phyloP scores from a whole-genome alignment of 1,140 invertebrate species.

The Cataglyphis hispanica region DNA sequence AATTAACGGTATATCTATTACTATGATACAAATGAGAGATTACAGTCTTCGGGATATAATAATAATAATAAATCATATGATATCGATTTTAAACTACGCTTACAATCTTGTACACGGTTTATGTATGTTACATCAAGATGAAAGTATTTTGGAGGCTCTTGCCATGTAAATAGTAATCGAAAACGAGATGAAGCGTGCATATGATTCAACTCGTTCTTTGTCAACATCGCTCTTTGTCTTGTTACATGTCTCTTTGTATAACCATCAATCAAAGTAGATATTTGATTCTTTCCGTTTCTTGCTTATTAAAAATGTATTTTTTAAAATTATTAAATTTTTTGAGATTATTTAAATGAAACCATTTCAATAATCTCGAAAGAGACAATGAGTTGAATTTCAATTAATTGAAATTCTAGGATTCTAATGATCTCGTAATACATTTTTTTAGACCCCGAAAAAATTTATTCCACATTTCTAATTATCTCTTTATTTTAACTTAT shows the following conservation, averaged over 20 bases:
- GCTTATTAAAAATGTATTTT: conserved; percentile 28
- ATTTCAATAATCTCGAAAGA: conserved; percentile 14
- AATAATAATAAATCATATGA: conserved; percentile 49
- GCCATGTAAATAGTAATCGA: conserved; percentile 31
- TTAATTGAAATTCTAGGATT: conserved; percentile 19
- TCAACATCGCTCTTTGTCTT: not conserved
- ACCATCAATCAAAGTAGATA: conserved; percentile 26
- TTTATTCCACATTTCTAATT: not conserved
- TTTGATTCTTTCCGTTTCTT: conserved; percentile 2
- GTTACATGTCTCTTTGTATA: not conserved
- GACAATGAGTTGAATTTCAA: conserved; percentile 17
- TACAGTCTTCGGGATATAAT: conserved; percentile 51
- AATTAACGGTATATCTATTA: conserved; percentile 38
- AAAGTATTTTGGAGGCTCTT: conserved; percentile 30
- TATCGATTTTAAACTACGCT: conserved; percentile 27
- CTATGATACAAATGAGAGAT: conserved; percentile 34
- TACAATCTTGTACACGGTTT: conserved; percentile 20
- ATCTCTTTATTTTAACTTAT: not conserved
- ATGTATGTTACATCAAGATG: conserved; percentile 25
- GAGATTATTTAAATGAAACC: not conserved
- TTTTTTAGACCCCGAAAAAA: not conserved
- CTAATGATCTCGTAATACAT: not conserved
- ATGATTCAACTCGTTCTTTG: not conserved
- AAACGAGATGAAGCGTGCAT: not conserved
- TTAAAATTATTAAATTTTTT: not conserved